A percentile compares a stretch with the other conserved stretches of the same genome.
Evolutionary conservation across 1,140 invertebrate species (phyloP).

Genomic region (Onthophagus taurus): DNA sequence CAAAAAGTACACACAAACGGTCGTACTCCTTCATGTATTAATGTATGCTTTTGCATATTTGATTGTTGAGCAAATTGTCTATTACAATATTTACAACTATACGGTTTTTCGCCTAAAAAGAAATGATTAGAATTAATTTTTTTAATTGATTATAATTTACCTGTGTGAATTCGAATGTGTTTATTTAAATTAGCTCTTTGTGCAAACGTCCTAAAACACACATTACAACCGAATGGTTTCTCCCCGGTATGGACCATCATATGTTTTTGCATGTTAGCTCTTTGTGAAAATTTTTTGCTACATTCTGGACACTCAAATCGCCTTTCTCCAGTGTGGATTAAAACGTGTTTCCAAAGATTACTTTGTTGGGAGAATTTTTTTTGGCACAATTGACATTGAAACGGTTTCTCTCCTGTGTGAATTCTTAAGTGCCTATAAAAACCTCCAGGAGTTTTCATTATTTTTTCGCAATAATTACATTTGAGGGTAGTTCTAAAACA

Average conservation of each 20-base stretch:
- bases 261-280: slow-evolving; percentile 9
- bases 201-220: slow-evolving; percentile 2
- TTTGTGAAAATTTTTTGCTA: slow-evolving; percentile 9
- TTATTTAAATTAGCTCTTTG: slow-evolving; percentile 10
- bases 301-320: slow-evolving; percentile 8
- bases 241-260: slow-evolving; percentile 11
- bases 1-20: slow-evolving; percentile 5
- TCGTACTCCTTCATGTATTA: slow-evolving; percentile 5
- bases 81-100: slow-evolving; percentile 5
- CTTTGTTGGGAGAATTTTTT: slow-evolving; percentile 8
- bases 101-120: slow-evolving; percentile 11
- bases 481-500: slow-evolving; percentile 1
- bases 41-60: slow-evolving; percentile 8
- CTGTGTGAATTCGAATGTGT: slow-evolving; percentile 9
- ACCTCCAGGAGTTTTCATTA: slow-evolving; percentile 6
- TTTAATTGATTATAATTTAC: not conserved
- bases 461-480: slow-evolving; percentile 4
- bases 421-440: slow-evolving; percentile 8
- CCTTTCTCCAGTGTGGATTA: slow-evolving; percentile 8
- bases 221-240: slow-evolving; percentile 7
- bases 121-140: not conserved
- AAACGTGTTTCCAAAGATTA: slow-evolving; percentile 6
- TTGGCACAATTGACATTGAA: slow-evolving; percentile 3
- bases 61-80: slow-evolving; percentile 8
- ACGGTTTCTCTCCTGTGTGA: slow-evolving; percentile 7